phyloP scores from a whole-genome alignment of 2,797 vertebrate species.

The Oceanodroma leucorhoa region DNA sequence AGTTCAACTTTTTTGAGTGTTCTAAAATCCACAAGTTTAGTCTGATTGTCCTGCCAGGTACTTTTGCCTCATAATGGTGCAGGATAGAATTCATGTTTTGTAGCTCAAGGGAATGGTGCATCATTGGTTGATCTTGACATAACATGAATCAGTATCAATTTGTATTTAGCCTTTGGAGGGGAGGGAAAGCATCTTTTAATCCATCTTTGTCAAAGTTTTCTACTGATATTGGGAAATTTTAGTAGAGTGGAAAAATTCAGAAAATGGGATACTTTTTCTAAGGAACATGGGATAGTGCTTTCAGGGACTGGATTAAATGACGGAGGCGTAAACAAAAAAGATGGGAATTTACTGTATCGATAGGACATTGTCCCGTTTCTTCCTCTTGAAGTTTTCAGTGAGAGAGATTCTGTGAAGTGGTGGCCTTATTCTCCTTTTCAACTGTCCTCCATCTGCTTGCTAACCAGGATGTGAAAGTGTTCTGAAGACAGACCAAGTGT shows the following conservation, averaged over 20 bases:
- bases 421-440: background rate
- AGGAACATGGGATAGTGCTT: background rate
- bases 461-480: background rate
- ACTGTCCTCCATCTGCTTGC: background rate
- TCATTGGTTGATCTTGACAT: background rate
- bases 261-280: background rate
- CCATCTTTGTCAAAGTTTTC: background rate
- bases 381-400: background rate
- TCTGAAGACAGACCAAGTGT: background rate
- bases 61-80: background rate
- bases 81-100: background rate
- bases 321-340: background rate
- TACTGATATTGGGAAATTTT: background rate
- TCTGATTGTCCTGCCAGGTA: background rate
- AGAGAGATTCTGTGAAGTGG: background rate
- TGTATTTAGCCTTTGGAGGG: background rate
- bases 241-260: background rate
- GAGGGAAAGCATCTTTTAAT: background rate
- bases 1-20: background rate
- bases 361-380: background rate
- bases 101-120: background rate
- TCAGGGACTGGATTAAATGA: background rate
- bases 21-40: background rate
- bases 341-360: background rate
- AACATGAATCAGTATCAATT: background rate